These are phyloP conservation scores for Myxocyprinus asiaticus DNA, from an alignment of 2,113 vertebrate genomes.

Conservation along the genomic window DNA sequence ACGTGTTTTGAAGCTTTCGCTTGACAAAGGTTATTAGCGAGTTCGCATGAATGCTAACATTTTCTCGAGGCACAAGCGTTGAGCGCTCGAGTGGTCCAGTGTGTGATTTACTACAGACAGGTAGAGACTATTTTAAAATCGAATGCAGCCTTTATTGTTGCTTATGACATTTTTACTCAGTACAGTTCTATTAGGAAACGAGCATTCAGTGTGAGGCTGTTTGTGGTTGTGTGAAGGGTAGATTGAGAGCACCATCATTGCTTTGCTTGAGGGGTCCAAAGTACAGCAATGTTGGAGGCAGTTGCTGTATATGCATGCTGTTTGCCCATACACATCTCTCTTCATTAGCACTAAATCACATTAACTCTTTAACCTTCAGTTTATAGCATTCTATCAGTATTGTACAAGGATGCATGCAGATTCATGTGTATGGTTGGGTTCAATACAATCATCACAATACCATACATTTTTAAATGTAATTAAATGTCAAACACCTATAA, in stretches of 20 bases:
- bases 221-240: neutral
- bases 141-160: neutral
- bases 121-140: neutral
- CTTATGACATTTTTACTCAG: neutral
- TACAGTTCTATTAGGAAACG: neutral
- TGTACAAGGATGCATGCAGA: neutral
- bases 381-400: neutral
- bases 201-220: neutral
- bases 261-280: slow-evolving; percentile 40
- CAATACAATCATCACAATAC: too few relatives aligned
- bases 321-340: neutral
- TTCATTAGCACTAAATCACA: neutral
- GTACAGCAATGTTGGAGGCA: slow-evolving; percentile 23
- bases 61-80: slow-evolving; percentile 1
- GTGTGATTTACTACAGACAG: neutral
- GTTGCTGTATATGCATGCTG: neutral
- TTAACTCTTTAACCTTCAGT: neutral
- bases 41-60: slow-evolving; percentile 28
- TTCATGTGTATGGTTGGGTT: neutral
- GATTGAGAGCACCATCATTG: neutral
- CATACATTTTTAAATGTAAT: too few relatives aligned
- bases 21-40: slow-evolving; percentile 18
- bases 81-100: neutral
- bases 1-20: neutral
- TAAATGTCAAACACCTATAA: too few relatives aligned